A percentile compares a stretch with the other conserved stretches of the same genome.
These are phyloP conservation scores for Bos taurus DNA, from an alignment of 2,113 vertebrate genomes.

Conservation along the genomic window ARS-UCD2.0 NC_037351.1:25485001-25485500, in stretches of 20 bases:
- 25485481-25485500: neutral
- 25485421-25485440: conserved; percentile 9
- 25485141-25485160: neutral
- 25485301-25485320: neutral
- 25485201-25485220: neutral
- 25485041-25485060: neutral
- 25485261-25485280: neutral
- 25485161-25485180: neutral
- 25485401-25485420: neutral
- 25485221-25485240: neutral
- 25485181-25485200: neutral
- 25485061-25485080: neutral
- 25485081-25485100: neutral
- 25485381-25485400: neutral
- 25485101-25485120: neutral
- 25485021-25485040: neutral
- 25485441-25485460: neutral
- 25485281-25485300: neutral
- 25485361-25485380: neutral
- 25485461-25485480: neutral
- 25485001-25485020: neutral
- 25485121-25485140: neutral
- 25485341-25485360: neutral
- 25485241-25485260: neutral
- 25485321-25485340: neutral